Percentiles rank a stretch among this genome's conserved stretches.
Conservation (phyloP, 2,113 vertebrate species). For the Eurystomus gularis region DNA sequence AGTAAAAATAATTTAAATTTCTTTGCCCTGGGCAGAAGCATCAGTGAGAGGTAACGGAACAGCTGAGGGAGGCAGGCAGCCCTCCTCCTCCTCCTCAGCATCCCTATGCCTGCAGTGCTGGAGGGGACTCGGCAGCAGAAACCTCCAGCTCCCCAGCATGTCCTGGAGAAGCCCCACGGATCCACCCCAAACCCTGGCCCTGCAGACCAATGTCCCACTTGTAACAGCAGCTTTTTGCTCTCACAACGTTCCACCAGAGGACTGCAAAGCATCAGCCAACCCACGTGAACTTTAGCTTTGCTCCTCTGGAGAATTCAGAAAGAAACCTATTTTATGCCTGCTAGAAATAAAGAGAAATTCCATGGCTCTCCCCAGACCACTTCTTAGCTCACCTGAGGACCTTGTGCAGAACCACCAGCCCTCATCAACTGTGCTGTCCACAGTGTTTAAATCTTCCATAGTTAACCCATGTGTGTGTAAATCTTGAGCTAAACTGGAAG, state of each 20-base stretch:
- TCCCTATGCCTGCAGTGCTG: not conserved
- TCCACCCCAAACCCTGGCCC: not conserved
- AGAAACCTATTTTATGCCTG: not conserved
- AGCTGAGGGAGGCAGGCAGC: not conserved
- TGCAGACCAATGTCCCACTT: not conserved
- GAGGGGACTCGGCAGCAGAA: not conserved
- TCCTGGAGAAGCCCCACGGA: not conserved
- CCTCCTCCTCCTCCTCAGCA: not conserved
- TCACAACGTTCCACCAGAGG: not conserved
- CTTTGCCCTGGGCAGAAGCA: not conserved
- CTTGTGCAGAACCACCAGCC: not conserved
- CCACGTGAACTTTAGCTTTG: not conserved
- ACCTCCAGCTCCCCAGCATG: fast-evolving
- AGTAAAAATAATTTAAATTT: not conserved
- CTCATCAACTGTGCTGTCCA: not conserved
- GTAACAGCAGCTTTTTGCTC: not conserved
- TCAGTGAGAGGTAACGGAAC: not conserved
- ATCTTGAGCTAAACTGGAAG: not conserved
- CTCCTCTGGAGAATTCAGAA: not conserved
- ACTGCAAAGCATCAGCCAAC: not conserved
- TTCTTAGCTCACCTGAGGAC: not conserved
- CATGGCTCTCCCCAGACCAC: not conserved
- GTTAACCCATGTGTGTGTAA: not conserved
- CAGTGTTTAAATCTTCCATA: not conserved
- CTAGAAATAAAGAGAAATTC: not conserved